Conservation (phyloP, 2,888 invertebrate genomes). For the Drosophila lutescens region DNA sequence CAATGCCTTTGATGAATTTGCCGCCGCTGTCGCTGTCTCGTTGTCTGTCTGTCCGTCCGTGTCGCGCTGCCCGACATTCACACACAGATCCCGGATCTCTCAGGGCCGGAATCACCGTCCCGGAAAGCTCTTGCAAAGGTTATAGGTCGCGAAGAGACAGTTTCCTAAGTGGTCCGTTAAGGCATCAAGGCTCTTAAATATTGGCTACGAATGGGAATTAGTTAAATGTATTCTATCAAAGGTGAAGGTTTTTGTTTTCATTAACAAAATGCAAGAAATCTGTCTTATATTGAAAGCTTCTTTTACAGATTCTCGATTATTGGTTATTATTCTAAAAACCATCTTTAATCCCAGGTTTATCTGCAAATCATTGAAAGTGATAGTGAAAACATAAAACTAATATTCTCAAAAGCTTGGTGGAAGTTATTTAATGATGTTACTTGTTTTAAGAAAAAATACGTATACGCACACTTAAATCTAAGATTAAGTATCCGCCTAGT, state of each 20-base stretch:
- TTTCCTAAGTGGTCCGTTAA: not conserved
- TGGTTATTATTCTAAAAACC: too few relatives aligned
- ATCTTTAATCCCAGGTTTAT: too few relatives aligned
- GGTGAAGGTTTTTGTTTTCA: not conserved
- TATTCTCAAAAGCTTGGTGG: too few relatives aligned
- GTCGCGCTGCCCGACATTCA: constrained; percentile 53
- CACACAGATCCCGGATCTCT: not conserved
- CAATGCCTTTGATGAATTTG: constrained; percentile 58
- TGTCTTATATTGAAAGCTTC: too few relatives aligned
- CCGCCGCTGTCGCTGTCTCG: constrained; percentile 76
- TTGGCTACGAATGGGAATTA: not conserved
- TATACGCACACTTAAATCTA: not conserved
- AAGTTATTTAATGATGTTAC: not conserved
- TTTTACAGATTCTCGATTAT: too few relatives aligned
- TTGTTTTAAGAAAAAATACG: not conserved
- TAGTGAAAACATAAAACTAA: too few relatives aligned
- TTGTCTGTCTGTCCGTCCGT: constrained; percentile 79
- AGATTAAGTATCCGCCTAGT: not conserved
- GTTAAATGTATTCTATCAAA: not conserved
- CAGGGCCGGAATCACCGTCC: not conserved
- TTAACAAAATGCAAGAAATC: not conserved
- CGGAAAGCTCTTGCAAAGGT: constrained; percentile 29
- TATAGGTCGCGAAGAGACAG: not conserved
- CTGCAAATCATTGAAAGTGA: too few relatives aligned
- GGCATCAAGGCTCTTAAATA: not conserved